Evolutionary conservation across 1,140 invertebrate genomes (phyloP).

Genomic region (Homalodisca vitripennis): DNA sequence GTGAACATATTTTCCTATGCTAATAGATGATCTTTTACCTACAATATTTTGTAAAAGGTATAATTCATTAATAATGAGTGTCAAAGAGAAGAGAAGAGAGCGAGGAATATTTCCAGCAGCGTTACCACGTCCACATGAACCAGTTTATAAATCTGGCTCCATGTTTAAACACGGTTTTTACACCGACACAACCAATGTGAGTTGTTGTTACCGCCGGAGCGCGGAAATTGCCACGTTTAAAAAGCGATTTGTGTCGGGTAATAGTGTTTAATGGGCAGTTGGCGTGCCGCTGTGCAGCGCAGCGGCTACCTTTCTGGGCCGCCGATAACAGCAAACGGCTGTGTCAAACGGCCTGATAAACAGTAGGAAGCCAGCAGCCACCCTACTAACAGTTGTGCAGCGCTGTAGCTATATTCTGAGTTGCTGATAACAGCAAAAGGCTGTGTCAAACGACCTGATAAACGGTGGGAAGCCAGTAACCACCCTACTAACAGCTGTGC

Average conservation of each 20-base stretch:
- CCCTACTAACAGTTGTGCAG: neutral
- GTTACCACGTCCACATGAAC: too few species aligned
- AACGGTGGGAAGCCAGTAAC: too few species aligned
- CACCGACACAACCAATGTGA: neutral
- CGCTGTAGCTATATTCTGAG: neutral
- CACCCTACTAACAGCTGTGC: too few species aligned
- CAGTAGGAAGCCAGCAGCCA: neutral
- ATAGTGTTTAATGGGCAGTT: conserved; percentile 9
- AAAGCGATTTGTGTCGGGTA: conserved; percentile 21
- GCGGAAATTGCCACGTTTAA: conserved; percentile 24
- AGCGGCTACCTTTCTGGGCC: too few species aligned
- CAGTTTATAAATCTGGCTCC: too few species aligned
- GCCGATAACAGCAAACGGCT: neutral
- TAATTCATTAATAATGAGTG: too few species aligned
- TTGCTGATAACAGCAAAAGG: neutral
- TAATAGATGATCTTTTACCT: too few species aligned
- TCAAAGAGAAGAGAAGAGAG: too few species aligned
- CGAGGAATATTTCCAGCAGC: too few species aligned
- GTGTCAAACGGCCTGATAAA: neutral
- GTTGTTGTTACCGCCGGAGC: neutral
- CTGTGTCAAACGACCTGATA: neutral
- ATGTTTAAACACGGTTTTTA: neutral
- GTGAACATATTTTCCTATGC: too few species aligned
- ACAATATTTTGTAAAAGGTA: too few species aligned
- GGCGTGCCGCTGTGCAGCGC: neutral